Conservation (phyloP, 1,140 invertebrate species). For the Drosophila subpulchrella region DNA sequence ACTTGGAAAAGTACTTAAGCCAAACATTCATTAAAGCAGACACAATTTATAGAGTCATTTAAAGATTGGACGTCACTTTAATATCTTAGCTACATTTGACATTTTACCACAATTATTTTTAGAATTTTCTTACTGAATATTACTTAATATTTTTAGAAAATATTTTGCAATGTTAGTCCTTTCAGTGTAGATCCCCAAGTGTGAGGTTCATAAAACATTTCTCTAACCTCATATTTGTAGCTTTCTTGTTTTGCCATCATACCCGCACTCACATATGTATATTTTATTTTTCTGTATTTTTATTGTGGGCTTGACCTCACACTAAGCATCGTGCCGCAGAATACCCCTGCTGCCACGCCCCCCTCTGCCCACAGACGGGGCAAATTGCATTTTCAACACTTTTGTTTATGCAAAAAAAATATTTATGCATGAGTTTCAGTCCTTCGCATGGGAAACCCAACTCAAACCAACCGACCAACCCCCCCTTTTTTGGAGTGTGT, state of each 20-base stretch:
- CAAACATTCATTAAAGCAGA: not conserved
- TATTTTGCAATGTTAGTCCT: no score
- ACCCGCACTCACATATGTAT: not conserved
- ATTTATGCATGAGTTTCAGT: slow-evolving; percentile 56
- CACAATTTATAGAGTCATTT: not conserved
- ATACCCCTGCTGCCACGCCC: not conserved
- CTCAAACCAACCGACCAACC: not conserved
- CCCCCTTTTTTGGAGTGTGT: slow-evolving; percentile 33
- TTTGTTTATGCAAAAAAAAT: slow-evolving; percentile 81
- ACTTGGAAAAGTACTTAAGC: not conserved
- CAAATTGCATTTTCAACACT: slow-evolving; percentile 81
- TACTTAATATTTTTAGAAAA: no score
- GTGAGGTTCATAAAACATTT: slow-evolving; percentile 4
- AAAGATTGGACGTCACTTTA: no score
- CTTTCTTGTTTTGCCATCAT: not conserved
- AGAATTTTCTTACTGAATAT: no score
- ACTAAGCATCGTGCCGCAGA: slow-evolving; percentile 40
- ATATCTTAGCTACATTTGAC: no score
- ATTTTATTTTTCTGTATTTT: slow-evolving; percentile 27
- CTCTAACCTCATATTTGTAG: not conserved
- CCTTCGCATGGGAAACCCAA: not conserved
- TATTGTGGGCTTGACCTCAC: slow-evolving; percentile 72
- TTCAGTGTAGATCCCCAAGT: not conserved
- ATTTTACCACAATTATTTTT: no score
- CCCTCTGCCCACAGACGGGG: slow-evolving; percentile 12